phyloP scores from a whole-genome alignment of 2,888 invertebrate species.

The Odontocolon sp. region DNA sequence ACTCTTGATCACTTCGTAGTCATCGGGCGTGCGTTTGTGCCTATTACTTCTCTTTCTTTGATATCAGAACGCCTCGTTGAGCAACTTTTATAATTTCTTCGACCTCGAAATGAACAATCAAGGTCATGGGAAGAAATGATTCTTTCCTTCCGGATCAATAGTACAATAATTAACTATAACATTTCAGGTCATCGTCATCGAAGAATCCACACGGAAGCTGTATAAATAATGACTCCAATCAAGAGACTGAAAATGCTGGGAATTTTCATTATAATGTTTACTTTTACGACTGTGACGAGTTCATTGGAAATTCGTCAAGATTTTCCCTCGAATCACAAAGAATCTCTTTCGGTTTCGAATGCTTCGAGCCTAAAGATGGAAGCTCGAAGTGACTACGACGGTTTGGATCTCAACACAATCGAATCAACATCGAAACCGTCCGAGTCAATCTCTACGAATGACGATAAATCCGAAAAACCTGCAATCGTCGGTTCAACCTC shows the following conservation, averaged over 20 bases:
- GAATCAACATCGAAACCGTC: constrained; percentile 33
- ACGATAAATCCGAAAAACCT: constrained; percentile 17
- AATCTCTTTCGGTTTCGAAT: constrained; percentile 16
- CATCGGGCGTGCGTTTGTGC: constrained; percentile 49
- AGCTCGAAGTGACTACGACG: constrained; percentile 55
- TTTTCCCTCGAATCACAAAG: constrained; percentile 55
- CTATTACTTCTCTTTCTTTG: constrained; percentile 47
- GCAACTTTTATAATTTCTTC: constrained; percentile 29
- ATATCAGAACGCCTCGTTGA: constrained; percentile 21
- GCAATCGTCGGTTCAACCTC: constrained; percentile 42
- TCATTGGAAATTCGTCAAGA: constrained; percentile 28
- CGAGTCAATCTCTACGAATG: background rate
- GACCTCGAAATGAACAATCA: constrained; percentile 8
- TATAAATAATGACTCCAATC: constrained; percentile 10
- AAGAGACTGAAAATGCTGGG: constrained; percentile 3
- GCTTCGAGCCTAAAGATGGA: constrained; percentile 61
- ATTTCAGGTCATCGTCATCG: constrained; percentile 20
- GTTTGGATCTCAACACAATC: constrained; percentile 44
- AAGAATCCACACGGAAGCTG: background rate
- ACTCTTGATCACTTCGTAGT: constrained; percentile 60
- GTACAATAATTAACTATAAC: background rate
- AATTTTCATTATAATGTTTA: constrained; percentile 15
- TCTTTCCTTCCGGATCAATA: background rate
- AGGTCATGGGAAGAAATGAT: background rate
- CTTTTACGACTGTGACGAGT: constrained; percentile 21